Evolutionary conservation across 2,113 vertebrate genomes (phyloP).

Genomic region (Bufo gargarizans): DNA sequence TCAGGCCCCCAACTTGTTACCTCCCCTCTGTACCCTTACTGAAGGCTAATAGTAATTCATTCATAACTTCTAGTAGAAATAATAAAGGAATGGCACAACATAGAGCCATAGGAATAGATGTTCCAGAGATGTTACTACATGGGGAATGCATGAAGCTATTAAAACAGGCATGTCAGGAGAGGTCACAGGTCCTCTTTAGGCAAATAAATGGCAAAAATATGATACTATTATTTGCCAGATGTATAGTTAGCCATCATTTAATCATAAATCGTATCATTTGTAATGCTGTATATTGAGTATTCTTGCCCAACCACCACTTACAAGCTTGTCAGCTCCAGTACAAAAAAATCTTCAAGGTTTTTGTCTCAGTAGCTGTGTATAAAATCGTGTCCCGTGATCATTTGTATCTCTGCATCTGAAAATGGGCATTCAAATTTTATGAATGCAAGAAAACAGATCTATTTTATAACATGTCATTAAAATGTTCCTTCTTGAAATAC

Average conservation of each 20-base stretch:
- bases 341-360: no score
- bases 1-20: no score
- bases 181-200: no score
- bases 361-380: background rate
- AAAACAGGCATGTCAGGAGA: no score
- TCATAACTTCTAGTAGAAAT: no score
- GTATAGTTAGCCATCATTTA: background rate
- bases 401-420: background rate
- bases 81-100: no score
- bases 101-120: no score
- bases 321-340: background rate
- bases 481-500: background rate
- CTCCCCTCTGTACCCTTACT: no score
- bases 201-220: background rate
- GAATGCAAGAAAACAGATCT: constrained; percentile 22
- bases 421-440: background rate
- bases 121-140: no score
- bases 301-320: background rate
- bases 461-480: constrained; percentile 1
- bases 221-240: background rate
- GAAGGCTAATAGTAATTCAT: no score
- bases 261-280: background rate
- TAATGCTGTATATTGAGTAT: background rate
- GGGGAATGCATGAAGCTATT: no score
- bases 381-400: background rate